Evolutionary conservation across 2,797 vertebrate species (phyloP).

Genomic region (Limnodromus scolopaceus): DNA sequence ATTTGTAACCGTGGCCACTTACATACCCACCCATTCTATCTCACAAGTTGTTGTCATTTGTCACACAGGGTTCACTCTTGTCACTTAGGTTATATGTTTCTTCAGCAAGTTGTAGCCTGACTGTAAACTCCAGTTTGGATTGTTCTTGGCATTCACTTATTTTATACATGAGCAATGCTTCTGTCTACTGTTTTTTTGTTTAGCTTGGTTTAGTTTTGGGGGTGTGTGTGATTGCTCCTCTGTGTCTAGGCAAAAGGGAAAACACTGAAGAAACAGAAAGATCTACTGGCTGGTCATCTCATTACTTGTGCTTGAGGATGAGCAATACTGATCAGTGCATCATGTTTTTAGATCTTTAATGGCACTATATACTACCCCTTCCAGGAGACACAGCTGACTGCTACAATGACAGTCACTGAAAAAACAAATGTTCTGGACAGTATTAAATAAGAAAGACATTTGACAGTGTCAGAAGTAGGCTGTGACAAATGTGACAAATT

Average conservation of each 20-base stretch:
- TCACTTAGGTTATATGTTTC: not conserved
- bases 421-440: not conserved
- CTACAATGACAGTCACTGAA: not conserved
- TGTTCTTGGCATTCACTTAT: not conserved
- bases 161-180: not conserved
- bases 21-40: not conserved
- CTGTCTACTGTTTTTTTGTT: not conserved
- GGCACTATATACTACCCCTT: not conserved
- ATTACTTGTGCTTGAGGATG: not conserved
- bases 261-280: not conserved
- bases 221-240: not conserved
- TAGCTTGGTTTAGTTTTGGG: not conserved
- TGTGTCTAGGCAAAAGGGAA: not conserved
- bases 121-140: not conserved
- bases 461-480: not conserved
- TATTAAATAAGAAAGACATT: not conserved
- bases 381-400: not conserved
- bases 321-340: not conserved
- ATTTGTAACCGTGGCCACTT: accelerated
- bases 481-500: not conserved
- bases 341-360: not conserved
- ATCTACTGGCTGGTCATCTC: not conserved
- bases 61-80: not conserved
- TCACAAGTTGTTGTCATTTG: not conserved
- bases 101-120: not conserved